Percentiles rank a stretch among this genome's conserved stretches.
Conservation (phyloP, 2,797 vertebrate genomes). For the Labeo calbasu region DNA sequence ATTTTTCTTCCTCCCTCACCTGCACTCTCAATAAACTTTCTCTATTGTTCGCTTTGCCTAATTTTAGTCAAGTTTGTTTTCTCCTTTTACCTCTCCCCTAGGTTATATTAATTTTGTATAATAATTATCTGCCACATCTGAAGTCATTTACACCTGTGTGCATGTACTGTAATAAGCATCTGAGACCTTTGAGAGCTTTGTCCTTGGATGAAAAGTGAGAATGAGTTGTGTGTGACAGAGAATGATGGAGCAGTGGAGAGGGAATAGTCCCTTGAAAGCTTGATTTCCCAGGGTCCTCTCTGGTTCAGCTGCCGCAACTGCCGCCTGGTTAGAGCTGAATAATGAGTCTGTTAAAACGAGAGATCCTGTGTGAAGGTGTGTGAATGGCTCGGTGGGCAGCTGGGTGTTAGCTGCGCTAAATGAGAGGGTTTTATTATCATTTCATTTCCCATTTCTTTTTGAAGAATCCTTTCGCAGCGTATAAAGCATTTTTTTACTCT, state of each 20-base stretch:
- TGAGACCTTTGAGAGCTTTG: constrained; percentile 8
- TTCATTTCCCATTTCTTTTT: constrained; percentile 18
- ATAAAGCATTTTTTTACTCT: not conserved
- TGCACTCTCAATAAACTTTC: not conserved
- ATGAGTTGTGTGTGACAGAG: constrained; percentile 45
- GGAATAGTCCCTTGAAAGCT: constrained; percentile 48
- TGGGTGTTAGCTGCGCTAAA: constrained; percentile 35
- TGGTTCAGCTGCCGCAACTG: constrained; percentile 41
- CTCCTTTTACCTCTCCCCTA: not conserved
- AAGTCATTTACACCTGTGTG: not conserved
- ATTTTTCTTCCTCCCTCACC: not conserved
- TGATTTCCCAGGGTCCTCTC: constrained; percentile 60
- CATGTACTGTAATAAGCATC: not conserved
- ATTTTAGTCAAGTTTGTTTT: not conserved
- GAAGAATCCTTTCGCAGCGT: not conserved
- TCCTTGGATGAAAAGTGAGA: constrained; percentile 47
- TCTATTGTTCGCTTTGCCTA: not conserved
- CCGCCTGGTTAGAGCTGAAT: constrained; percentile 55
- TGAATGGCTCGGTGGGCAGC: constrained; percentile 34
- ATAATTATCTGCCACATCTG: constrained; percentile 5
- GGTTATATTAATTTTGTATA: not conserved
- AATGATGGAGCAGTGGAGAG: constrained; percentile 47
- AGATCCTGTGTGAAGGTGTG: constrained; percentile 33
- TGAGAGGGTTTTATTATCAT: constrained; percentile 37
- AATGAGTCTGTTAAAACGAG: constrained; percentile 55